These are phyloP conservation scores for Diuraphis noxia DNA, from an alignment of 1,140 invertebrate species.

Conservation along the genomic window DNA sequence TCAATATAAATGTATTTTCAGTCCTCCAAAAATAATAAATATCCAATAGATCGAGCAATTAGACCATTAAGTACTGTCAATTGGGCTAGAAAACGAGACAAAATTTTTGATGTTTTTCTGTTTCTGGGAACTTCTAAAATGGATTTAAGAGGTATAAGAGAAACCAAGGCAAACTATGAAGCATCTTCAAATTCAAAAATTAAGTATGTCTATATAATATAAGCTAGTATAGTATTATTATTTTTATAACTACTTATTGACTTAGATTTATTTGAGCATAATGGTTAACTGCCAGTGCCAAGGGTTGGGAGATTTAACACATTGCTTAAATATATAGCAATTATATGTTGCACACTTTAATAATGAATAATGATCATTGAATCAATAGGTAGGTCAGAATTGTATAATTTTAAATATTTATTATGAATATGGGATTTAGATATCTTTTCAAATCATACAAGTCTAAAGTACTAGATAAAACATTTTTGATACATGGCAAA, in stretches of 20 bases:
- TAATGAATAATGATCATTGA: neutral
- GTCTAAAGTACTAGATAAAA: neutral
- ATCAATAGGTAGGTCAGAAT: neutral
- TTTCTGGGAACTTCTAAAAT: neutral
- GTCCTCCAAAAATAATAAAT: neutral
- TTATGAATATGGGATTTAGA: neutral
- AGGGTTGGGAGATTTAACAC: too few species aligned
- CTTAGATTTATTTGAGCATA: too few species aligned
- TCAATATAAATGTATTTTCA: neutral
- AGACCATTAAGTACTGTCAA: neutral
- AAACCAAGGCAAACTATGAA: neutral
- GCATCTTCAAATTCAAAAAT: neutral
- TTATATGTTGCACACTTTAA: neutral
- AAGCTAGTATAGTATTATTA: neutral
- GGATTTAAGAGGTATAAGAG: neutral
- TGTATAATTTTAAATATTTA: neutral
- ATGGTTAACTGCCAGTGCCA: too few species aligned
- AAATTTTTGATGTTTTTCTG: neutral
- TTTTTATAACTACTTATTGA: neutral
- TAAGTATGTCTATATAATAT: neutral
- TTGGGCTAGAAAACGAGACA: neutral
- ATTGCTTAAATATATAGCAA: neutral
- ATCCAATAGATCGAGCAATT: neutral
- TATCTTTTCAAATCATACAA: neutral
- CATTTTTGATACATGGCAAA: neutral